phyloP scores from a whole-genome alignment of 2,113 vertebrate species.

The Rhea pennata region DNA sequence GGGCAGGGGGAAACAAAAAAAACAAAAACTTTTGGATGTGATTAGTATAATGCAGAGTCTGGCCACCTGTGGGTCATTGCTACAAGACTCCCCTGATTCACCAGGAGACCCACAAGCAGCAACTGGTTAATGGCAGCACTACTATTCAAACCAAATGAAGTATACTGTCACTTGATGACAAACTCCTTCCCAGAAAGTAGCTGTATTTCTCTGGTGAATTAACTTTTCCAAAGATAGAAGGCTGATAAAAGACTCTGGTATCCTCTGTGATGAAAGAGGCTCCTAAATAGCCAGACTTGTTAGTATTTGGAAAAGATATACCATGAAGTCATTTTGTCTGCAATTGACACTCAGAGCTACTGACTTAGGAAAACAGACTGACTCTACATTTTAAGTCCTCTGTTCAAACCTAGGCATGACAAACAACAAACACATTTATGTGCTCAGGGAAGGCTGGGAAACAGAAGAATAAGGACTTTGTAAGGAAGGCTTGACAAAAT shows the following conservation, averaged over 20 bases:
- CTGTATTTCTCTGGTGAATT: not conserved
- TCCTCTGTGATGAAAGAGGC: not conserved
- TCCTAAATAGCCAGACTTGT: not conserved
- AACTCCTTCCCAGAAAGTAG: not conserved
- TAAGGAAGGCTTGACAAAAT: not conserved
- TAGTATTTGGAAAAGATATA: not conserved
- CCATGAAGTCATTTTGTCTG: not conserved
- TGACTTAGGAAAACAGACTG: not conserved
- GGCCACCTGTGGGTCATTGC: not conserved
- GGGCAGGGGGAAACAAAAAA: not conserved
- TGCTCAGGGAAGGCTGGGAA: not conserved
- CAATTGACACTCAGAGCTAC: not conserved
- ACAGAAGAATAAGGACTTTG: not conserved
- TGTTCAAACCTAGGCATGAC: not conserved
- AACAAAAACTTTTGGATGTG: not conserved
- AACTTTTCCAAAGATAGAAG: not conserved
- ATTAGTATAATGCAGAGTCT: not conserved
- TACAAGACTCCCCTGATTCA: not conserved
- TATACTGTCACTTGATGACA: not conserved
- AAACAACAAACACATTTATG: not conserved
- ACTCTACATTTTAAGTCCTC: not conserved
- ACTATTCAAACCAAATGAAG: not conserved
- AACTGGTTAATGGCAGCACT: not conserved
- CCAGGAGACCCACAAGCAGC: not conserved
- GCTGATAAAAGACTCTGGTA: not conserved